A percentile compares a stretch with the other conserved stretches of the same genome.
Conservation (phyloP, 2,113 vertebrate species). For the Microcebus jonahi region DNA sequence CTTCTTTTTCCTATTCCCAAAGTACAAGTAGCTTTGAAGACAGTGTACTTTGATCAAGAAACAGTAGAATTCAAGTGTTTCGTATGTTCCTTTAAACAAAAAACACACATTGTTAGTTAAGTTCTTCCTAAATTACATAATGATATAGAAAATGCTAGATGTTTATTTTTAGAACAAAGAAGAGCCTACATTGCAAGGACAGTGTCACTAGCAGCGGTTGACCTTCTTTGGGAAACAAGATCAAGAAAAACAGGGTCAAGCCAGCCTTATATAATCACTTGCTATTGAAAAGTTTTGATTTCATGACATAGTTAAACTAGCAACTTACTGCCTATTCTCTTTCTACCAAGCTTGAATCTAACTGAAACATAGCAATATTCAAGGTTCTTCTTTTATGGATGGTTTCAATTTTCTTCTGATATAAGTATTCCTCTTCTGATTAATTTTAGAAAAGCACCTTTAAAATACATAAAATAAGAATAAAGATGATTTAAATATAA, state of each 20-base stretch:
- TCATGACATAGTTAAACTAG: background rate
- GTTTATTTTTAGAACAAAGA: background rate
- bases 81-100: constrained; percentile 1
- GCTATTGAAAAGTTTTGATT: background rate
- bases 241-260: background rate
- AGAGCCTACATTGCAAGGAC: background rate
- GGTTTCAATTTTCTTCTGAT: background rate
- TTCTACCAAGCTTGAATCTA: background rate
- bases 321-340: background rate
- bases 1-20: background rate
- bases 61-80: background rate
- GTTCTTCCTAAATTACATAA: background rate
- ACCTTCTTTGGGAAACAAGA: background rate
- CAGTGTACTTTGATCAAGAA: background rate
- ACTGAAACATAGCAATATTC: background rate
- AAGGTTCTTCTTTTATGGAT: background rate
- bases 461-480: constrained; percentile 38
- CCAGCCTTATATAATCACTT: background rate
- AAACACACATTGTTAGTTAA: background rate
- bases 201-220: background rate
- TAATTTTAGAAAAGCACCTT: background rate
- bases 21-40: background rate
- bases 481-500: background rate
- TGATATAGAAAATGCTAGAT: background rate
- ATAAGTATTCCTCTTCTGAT: background rate